Evolutionary conservation across 2,797 vertebrate genomes (phyloP).

Genomic region (Tamandua tetradactyla): DNA sequence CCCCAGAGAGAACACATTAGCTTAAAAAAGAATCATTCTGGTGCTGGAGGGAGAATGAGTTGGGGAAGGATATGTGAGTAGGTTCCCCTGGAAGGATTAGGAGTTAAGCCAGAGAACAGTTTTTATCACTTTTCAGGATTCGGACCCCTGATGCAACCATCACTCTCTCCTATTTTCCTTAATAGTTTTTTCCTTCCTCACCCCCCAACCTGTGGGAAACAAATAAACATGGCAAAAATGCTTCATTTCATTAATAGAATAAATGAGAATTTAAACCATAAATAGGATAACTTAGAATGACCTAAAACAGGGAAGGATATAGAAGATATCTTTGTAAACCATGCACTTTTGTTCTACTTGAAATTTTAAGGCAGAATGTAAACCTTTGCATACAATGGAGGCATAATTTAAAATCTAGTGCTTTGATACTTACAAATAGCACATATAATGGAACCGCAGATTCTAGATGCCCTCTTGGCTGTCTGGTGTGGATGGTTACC

Average conservation of each 20-base stretch:
- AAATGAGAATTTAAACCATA: conserved; percentile 2
- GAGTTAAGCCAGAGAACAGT: not conserved
- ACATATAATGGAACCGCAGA: not conserved
- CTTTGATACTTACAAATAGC: not conserved
- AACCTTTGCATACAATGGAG: not conserved
- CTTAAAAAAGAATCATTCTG: not conserved
- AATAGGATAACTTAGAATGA: not conserved
- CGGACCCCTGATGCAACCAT: not conserved
- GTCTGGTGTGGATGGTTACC: too few relatives aligned
- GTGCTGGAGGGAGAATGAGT: not conserved
- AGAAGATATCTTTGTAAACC: not conserved
- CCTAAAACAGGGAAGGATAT: not conserved
- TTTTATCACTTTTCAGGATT: not conserved
- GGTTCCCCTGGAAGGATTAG: not conserved
- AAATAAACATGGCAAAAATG: not conserved
- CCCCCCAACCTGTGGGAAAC: not conserved
- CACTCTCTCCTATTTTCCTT: not conserved
- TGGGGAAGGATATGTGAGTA: not conserved
- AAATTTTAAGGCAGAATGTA: not conserved
- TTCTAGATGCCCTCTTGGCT: not conserved
- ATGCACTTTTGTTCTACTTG: not conserved
- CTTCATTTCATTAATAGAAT: not conserved
- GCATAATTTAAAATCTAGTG: not conserved
- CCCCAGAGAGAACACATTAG: not conserved
- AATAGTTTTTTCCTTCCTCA: not conserved